These are phyloP conservation scores for Noctuana brunneofusca DNA, from an alignment of 2,888 invertebrate genomes.

Conservation along the genomic window DNA sequence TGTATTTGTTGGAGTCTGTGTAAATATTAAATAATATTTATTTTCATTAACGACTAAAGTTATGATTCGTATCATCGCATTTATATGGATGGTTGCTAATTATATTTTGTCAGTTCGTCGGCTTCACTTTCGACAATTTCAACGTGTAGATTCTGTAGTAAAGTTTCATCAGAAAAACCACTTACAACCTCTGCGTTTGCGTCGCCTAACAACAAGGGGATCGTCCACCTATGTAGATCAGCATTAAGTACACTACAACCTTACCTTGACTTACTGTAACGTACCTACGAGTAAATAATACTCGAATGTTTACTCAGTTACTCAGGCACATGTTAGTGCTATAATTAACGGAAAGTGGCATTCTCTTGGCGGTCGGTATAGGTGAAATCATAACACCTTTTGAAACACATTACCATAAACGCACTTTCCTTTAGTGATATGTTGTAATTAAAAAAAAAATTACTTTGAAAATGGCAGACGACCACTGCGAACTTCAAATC, in stretches of 20 bases:
- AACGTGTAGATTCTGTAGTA: no score
- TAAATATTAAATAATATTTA: no score
- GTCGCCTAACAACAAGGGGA: no score
- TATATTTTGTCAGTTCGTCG: no score
- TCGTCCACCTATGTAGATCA: not conserved
- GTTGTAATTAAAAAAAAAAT: not conserved
- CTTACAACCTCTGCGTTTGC: no score
- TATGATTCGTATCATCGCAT: no score
- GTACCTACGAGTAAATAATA: no score
- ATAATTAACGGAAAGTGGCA: not conserved
- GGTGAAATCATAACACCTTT: not conserved
- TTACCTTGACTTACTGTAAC: slow-evolving; percentile 2
- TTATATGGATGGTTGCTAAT: no score
- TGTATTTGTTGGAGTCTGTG: no score
- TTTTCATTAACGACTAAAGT: no score
- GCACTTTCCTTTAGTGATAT: slow-evolving; percentile 1
- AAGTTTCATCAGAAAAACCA: no score
- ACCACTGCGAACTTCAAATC: not conserved
- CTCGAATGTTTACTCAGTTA: not conserved
- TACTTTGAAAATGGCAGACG: not conserved
- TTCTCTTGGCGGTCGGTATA: not conserved
- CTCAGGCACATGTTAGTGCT: not conserved
- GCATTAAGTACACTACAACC: not conserved
- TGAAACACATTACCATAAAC: not conserved
- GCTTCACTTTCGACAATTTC: no score